Evolutionary conservation across 2,113 vertebrate genomes (phyloP).

Genomic region (Gobiocypris rarus): DNA sequence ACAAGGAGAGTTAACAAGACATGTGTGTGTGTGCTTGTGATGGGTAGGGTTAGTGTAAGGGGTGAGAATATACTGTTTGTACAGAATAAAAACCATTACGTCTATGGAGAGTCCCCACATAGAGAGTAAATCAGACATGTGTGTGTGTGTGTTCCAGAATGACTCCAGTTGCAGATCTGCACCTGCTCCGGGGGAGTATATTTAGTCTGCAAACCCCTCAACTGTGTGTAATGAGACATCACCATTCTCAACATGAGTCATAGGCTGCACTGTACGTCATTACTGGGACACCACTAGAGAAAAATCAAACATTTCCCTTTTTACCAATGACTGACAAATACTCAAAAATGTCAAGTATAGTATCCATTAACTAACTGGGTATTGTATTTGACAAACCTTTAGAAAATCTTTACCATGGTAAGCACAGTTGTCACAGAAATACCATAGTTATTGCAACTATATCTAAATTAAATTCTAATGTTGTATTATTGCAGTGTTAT

Average conservation of each 20-base stretch:
- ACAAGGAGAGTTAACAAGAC: not conserved
- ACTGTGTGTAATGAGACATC: conserved; percentile 30
- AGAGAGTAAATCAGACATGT: no score
- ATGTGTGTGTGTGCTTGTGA: no score
- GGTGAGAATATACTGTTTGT: no score
- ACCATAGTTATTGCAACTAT: not conserved
- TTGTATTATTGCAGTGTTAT: not conserved
- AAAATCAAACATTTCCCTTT: not conserved
- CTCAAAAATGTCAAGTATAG: not conserved
- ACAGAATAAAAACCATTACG: no score
- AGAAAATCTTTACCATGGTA: not conserved
- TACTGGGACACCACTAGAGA: conserved; percentile 23
- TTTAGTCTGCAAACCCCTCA: conserved; percentile 33
- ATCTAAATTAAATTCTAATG: not conserved
- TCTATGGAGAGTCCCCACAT: no score
- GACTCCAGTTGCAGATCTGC: conserved; percentile 15
- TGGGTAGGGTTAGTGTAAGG: no score
- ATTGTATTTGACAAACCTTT: not conserved
- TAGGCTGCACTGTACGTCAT: conserved; percentile 14
- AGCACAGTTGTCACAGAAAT: not conserved
- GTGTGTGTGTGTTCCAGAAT: not conserved
- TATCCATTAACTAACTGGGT: not conserved
- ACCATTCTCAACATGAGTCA: conserved; percentile 12
- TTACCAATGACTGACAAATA: not conserved
- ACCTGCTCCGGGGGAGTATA: conserved; percentile 33